Evolutionary conservation across 2,113 vertebrate genomes (phyloP).

Genomic region (Rhinogobius similis): DNA sequence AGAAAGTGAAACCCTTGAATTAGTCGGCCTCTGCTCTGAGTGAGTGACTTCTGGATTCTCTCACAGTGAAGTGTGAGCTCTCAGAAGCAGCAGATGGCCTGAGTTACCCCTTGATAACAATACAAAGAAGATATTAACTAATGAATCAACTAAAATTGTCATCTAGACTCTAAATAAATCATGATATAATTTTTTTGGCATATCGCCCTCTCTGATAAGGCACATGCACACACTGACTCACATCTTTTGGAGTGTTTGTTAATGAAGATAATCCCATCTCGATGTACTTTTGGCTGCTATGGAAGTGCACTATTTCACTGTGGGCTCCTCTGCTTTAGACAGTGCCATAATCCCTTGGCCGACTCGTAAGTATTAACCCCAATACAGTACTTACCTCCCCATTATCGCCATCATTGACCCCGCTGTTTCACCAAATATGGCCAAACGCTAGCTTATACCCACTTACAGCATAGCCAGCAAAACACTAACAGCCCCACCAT

Average conservation of each 20-base stretch:
- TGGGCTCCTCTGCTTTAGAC: slow-evolving; percentile 48
- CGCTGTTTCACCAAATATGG: slow-evolving; percentile 45
- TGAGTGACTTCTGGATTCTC: too few relatives aligned
- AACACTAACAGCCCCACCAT: slow-evolving; percentile 54
- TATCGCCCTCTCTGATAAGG: background rate
- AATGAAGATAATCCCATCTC: background rate
- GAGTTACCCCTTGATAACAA: too few relatives aligned
- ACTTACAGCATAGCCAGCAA: slow-evolving; percentile 36
- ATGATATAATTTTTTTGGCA: background rate
- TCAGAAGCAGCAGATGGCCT: background rate
- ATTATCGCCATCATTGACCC: slow-evolving; percentile 58
- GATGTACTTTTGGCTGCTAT: slow-evolving; percentile 1
- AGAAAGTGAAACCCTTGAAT: too few relatives aligned
- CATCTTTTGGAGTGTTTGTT: background rate
- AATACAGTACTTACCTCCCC: slow-evolving; percentile 57
- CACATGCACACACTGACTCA: too few relatives aligned
- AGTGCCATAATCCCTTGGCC: slow-evolving; percentile 53
- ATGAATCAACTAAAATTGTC: background rate
- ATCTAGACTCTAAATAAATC: too few relatives aligned
- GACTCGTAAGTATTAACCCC: slow-evolving; percentile 68
- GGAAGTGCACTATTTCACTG: slow-evolving; percentile 5
- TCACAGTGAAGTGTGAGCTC: background rate
- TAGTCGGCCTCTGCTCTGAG: too few relatives aligned
- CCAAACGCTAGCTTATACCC: slow-evolving; percentile 39
- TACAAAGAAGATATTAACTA: background rate